Percentiles rank a stretch among this genome's conserved stretches.
Evolutionary conservation across 1,140 invertebrate genomes (phyloP).

Genomic region (Diabrotica virgifera): DNA sequence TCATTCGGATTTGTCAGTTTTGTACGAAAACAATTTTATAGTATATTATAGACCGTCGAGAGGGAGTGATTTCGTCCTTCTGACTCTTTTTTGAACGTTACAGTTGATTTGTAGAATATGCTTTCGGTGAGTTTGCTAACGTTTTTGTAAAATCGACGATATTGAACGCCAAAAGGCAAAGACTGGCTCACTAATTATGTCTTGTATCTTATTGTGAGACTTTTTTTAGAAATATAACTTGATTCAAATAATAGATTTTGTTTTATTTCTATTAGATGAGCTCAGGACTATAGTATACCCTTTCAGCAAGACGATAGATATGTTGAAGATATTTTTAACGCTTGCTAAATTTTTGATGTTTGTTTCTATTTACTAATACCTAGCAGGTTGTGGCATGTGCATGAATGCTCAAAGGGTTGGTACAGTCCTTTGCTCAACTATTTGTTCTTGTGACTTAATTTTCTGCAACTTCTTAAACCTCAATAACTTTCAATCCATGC

Average conservation of each 20-base stretch:
- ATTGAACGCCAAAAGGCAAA: conserved; percentile 35
- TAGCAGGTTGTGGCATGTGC: conserved; percentile 19
- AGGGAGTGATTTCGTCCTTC: too few species aligned
- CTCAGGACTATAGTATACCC: conserved; percentile 28
- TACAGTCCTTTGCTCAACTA: conserved; percentile 6
- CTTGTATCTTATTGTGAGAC: conserved; percentile 46
- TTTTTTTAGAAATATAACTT: conserved; percentile 48
- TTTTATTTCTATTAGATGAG: conserved; percentile 33
- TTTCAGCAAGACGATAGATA: conserved; percentile 30
- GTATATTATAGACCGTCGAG: too few species aligned
- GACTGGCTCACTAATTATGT: conserved; percentile 45
- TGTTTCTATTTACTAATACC: conserved; percentile 12
- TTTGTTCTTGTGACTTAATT: too few species aligned
- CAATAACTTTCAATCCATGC: too few species aligned
- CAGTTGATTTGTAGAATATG: conserved; percentile 26
- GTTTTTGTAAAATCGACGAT: conserved; percentile 24
- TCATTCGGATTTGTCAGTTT: too few species aligned
- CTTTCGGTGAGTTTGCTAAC: conserved; percentile 42
- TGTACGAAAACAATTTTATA: too few species aligned
- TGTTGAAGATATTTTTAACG: conserved; percentile 7
- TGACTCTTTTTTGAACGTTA: background rate
- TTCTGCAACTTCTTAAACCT: too few species aligned
- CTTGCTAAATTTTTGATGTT: conserved; percentile 11
- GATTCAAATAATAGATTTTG: conserved; percentile 39
- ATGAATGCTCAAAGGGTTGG: conserved; percentile 29